phyloP scores from a whole-genome alignment of 2,113 vertebrate species.

The Chamaea fasciata region DNA sequence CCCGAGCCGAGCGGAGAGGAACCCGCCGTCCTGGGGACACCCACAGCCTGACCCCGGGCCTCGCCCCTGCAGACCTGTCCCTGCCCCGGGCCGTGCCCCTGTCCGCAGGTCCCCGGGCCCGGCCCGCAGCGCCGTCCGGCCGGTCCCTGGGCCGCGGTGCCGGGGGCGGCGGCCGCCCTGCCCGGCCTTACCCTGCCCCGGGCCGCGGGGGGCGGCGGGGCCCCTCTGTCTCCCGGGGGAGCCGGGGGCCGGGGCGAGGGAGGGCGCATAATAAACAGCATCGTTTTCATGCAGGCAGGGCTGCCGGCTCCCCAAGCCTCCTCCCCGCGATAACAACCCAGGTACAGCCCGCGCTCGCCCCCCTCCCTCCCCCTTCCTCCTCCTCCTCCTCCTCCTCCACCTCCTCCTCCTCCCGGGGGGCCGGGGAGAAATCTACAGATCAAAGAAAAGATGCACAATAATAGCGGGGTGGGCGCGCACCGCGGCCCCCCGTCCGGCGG shows the following conservation, averaged over 20 bases:
- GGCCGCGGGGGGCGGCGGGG: not conserved
- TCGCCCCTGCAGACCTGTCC: not conserved
- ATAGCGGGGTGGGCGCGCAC: no score
- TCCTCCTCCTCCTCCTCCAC: no score
- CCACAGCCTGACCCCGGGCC: not conserved
- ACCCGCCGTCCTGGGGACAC: not conserved
- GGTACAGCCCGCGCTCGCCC: not conserved
- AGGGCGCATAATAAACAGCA: constrained; percentile 10
- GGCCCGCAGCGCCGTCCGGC: not conserved
- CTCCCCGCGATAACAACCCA: constrained; percentile 18
- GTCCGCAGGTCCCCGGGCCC: not conserved
- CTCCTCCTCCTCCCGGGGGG: no score
- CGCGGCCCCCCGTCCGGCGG: no score
- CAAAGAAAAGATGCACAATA: no score
- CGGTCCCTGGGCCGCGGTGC: not conserved
- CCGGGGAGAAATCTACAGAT: no score
- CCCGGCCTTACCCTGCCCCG: not conserved
- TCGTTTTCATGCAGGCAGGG: not conserved
- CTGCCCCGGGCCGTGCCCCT: not conserved
- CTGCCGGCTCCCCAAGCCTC: not conserved
- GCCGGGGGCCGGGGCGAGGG: not conserved
- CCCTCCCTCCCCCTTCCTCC: not conserved
- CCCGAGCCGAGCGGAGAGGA: not conserved
- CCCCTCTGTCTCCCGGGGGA: not conserved
- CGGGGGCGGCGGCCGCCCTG: not conserved